Conservation (phyloP, 2,888 invertebrate species). For the Agrotis puta region DNA sequence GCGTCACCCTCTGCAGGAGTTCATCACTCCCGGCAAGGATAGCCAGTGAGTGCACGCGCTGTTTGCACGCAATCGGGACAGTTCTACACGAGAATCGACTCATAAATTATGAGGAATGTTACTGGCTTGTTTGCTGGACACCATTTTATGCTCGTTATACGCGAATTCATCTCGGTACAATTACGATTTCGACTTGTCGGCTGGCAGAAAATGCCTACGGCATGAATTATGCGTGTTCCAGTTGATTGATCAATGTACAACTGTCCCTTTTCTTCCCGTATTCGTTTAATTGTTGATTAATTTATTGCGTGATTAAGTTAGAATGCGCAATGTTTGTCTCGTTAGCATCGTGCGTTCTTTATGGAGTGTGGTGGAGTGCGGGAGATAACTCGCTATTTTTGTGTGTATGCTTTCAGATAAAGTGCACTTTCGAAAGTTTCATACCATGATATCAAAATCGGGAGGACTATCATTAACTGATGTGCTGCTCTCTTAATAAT, state of each 20-base stretch:
- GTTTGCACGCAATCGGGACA: slow-evolving; percentile 43
- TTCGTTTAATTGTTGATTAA: slow-evolving; percentile 81
- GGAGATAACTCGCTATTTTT: slow-evolving; percentile 57
- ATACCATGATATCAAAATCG: slow-evolving; percentile 6
- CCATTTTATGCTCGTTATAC: slow-evolving; percentile 4
- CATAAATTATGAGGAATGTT: slow-evolving; percentile 22
- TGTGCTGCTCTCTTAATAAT: neutral
- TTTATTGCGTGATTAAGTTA: slow-evolving; percentile 83
- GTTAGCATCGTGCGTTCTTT: slow-evolving; percentile 66
- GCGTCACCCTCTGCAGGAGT: slow-evolving; percentile 83
- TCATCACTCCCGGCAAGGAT: slow-evolving; percentile 76
- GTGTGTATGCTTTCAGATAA: slow-evolving; percentile 35
- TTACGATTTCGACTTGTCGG: neutral
- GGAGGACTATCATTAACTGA: neutral
- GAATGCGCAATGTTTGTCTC: slow-evolving; percentile 68
- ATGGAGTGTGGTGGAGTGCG: slow-evolving; percentile 71
- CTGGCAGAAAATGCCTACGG: neutral
- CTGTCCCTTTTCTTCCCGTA: slow-evolving; percentile 59
- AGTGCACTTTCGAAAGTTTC: slow-evolving; percentile 46
- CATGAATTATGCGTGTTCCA: no score
- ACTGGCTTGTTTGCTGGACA: slow-evolving; percentile 1
- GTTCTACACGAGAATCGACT: slow-evolving; percentile 48
- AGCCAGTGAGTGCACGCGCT: slow-evolving; percentile 72
- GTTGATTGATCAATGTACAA: slow-evolving; percentile 49
- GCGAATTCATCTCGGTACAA: slow-evolving; percentile 8